Base-by-base conservation (phyloP, 2,113 vertebrate species). In the Glaucidium brasilianum region DNA sequence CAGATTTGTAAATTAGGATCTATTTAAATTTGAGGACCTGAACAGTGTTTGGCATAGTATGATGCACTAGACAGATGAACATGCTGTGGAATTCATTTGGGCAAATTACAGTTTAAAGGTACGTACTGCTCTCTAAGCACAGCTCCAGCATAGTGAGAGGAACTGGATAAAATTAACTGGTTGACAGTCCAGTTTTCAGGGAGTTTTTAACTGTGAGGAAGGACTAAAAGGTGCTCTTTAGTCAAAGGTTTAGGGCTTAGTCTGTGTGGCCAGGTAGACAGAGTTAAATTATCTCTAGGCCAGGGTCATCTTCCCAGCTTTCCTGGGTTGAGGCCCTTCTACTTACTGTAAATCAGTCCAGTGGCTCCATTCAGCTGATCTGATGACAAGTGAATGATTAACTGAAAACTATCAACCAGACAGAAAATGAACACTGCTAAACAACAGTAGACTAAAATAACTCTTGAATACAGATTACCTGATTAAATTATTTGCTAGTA, bases 321-420 rank as follows among this genome's bases (percentile, higher is more conserved):
- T 69, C 49, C 53, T 60, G 50, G 26, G 16, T 18, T 90, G 73
- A 91, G 80, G 53, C 86, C 75, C 26, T 62, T 80, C 37, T 80
- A 35, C 53, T 68, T 67, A 95, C 86, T 94, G 91, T 94, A 92
- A 95, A 89, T 95, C 56, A 90, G 79, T 47, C 27, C 16, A 35
- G 37, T n/a, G 80, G 59, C 82, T 88, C 68, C 35, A 9, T 92
- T 84, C 60, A 69, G 6, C 66, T 62, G 29, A 73, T 73, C 37
- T 90, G 71, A 80, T 74, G 87, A 62, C 41, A n/a, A 82, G 86
- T 92, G 56, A 95, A 97, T 96, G 26, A 96, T 97, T 96, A 94
- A 95, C 93, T 41, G 7, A 69, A 89, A 95, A 49, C 81, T 79
- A 73, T 69, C 47, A 35, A 17, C 39, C 30, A 47, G 80, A 14